A percentile compares a stretch with the other conserved stretches of the same genome.
Evolutionary conservation across 2,113 vertebrate genomes (phyloP).

Genomic region (Colistium nudipinnis): DNA sequence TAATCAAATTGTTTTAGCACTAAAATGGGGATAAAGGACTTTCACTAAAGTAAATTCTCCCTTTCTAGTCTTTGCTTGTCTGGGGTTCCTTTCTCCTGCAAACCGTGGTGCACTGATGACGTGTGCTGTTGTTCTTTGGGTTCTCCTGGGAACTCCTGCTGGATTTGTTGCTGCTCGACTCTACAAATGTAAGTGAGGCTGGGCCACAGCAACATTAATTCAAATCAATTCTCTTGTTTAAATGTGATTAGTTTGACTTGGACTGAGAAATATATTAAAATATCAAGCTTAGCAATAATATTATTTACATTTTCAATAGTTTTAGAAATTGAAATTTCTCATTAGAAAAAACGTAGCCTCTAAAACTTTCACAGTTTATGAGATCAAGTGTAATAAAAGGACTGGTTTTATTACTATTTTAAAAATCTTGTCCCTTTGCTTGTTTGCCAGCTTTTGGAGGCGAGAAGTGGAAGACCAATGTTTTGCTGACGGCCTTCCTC

Average conservation of each 20-base stretch:
- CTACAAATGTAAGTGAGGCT: conserved; percentile 91
- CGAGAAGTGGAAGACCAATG: conserved; percentile 84
- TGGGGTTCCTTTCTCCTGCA: conserved; percentile 94
- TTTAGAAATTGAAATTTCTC: neutral
- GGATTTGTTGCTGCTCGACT: conserved; percentile 94
- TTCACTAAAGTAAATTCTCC: neutral
- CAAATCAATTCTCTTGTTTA: neutral
- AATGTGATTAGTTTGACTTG: no score
- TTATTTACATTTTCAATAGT: neutral
- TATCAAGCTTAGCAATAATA: neutral
- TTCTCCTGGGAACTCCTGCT: conserved; percentile 92
- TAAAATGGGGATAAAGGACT: neutral
- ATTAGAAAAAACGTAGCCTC: neutral
- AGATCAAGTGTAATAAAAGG: neutral
- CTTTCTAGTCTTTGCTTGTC: conserved; percentile 89
- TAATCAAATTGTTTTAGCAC: neutral
- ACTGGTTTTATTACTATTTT: neutral
- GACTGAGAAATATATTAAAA: no score
- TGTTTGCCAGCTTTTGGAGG: conserved; percentile 81
- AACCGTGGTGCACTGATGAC: conserved; percentile 95
- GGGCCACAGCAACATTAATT: neutral
- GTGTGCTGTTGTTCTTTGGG: conserved; percentile 94
- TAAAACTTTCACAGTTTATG: neutral
- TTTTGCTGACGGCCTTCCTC: conserved; percentile 81
- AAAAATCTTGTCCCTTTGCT: neutral